These are phyloP conservation scores for Lithobates pipiens DNA, from an alignment of 2,797 vertebrate genomes.

Conservation along the genomic window DNA sequence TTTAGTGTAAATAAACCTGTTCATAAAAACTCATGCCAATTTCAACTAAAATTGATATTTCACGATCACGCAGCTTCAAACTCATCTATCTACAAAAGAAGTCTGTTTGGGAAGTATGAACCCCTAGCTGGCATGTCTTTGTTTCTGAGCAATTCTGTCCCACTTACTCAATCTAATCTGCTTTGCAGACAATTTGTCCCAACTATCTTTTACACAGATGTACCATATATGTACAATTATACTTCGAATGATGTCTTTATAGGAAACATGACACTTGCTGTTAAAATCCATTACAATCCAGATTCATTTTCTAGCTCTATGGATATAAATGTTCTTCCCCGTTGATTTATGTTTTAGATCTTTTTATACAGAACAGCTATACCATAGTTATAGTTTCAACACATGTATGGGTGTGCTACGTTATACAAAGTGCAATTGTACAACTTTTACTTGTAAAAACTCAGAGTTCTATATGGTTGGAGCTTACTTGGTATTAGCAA, in stretches of 20 bases:
- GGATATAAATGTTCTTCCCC: background rate
- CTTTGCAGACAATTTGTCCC: background rate
- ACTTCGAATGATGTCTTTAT: background rate
- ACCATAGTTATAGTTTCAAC: too few species aligned
- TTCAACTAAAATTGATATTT: too few species aligned
- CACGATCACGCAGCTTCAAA: background rate
- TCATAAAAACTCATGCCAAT: too few species aligned
- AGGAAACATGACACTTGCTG: background rate
- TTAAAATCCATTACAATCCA: background rate
- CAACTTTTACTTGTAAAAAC: too few species aligned
- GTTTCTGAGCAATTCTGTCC: background rate
- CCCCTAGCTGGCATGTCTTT: background rate
- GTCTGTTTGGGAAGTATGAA: background rate
- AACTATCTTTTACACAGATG: background rate
- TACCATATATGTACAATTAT: background rate
- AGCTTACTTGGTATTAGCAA: too few species aligned
- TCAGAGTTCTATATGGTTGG: too few species aligned
- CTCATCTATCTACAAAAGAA: background rate
- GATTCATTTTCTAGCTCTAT: background rate
- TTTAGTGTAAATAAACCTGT: too few species aligned
- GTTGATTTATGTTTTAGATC: background rate
- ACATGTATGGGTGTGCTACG: too few species aligned
- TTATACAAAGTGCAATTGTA: too few species aligned
- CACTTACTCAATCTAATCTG: background rate
- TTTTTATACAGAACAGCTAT: background rate